These are phyloP conservation scores for Oreochromis tanganicae DNA, from an alignment of 2,113 vertebrate species.

Conservation along the genomic window DNA sequence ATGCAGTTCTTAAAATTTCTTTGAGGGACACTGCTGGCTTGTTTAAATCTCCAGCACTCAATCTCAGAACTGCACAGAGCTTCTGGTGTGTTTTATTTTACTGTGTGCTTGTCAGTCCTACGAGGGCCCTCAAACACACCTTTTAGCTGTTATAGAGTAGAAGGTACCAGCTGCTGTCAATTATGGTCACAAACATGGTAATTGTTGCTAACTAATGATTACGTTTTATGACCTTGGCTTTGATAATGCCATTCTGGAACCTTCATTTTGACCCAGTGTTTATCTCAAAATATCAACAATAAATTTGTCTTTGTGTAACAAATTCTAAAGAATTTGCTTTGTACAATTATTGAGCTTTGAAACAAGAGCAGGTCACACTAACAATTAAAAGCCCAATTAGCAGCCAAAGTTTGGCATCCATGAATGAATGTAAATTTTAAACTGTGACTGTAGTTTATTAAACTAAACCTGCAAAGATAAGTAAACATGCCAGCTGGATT, in stretches of 20 bases:
- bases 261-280: not conserved
- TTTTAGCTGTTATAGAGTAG: not conserved
- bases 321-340: not conserved
- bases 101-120: not conserved
- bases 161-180: not conserved
- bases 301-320: not conserved
- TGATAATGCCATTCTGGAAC: not conserved
- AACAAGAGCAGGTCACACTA: not conserved
- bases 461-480: not conserved
- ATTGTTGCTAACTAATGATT: not conserved
- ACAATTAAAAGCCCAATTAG: fast-evolving
- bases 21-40: not conserved
- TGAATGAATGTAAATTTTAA: not conserved
- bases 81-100: not conserved
- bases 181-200: not conserved
- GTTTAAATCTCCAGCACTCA: not conserved
- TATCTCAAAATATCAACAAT: not conserved
- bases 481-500: not conserved
- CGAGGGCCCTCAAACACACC: not conserved
- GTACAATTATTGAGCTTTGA: not conserved
- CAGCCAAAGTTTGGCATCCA: not conserved
- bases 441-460: not conserved
- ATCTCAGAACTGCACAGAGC: not conserved
- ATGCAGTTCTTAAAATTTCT: not conserved
- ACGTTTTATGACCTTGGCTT: not conserved